Evolutionary conservation across 2,888 invertebrate species (phyloP), one percentile per base, ranked within the genome.

Genomic region (Ecliptopera silaceata): DNA sequence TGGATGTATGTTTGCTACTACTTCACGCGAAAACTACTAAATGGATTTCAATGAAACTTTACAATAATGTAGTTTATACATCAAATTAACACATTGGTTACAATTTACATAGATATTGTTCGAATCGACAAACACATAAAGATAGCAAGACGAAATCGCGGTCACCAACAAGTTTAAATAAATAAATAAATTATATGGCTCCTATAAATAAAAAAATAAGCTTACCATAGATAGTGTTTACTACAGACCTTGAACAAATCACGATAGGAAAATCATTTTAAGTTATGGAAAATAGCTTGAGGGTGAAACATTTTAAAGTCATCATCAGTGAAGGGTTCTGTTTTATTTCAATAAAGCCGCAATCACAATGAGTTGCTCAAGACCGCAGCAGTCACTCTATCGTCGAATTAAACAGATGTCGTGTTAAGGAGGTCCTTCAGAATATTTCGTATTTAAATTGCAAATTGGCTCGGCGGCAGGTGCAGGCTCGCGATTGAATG

Each of bases 371-470:
- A 86, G 81, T 83, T 83, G 74, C 29, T 39, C 67, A 64, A 74
- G 71, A 77, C 84, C 83, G 70, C 85, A 84, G 79, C 82, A 84
- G 88, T 86, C 84, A 86, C 85, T 89, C 86, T 79, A 89, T 90
- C 80, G 83, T 80, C 89, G 86, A 89, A 91, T 89, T 86, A 88
- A 89, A 86, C 90, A 91, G 91, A 92, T 92, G 90, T 92, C 91
- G 91, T 91, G 91, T 91, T 92, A 92, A 91, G 88, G 88, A 91
- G 90, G 85, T 88, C 88, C 87, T 90, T 81, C 75, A 69, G 81
- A 90, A 89, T 88, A 88, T 88, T 61, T 89, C 88, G 85, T 88
- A 92, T 92, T 91, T 91, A 91, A 91, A 92, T 92, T 92, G 91
- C 89, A 91, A 91, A 92, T 92, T 89, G 78, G 82, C 82, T 80